Percentiles rank a stretch among this genome's conserved stretches.
phyloP scores from a whole-genome alignment of 35 echinoderm and acorn worm genomes.

The Apostichopus parvimensis region DNA sequence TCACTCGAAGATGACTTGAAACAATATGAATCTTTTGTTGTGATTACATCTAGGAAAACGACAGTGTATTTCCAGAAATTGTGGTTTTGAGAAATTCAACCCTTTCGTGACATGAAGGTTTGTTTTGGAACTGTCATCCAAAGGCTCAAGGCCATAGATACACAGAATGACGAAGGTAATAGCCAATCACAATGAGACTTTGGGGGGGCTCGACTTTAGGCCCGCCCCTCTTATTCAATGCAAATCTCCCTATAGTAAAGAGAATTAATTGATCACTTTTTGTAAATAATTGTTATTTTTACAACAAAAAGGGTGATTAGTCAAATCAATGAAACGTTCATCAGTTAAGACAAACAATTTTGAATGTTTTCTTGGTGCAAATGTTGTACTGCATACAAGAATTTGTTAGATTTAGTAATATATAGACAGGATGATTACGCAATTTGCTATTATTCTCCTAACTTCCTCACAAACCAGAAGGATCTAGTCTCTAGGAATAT shows the following conservation, averaged over 20 bases:
- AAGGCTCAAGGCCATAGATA: slow-evolving; percentile 81
- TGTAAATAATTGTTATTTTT: slow-evolving; percentile 11
- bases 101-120: slow-evolving; percentile 58
- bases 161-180: slow-evolving; percentile 55
- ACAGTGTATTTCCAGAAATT: background rate
- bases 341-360: too few species aligned
- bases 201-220: slow-evolving; percentile 50
- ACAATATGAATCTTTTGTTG: background rate
- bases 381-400: too few species aligned
- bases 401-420: too few species aligned
- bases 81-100: slow-evolving; percentile 34
- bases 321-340: too few species aligned
- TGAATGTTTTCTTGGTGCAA: too few species aligned
- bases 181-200: slow-evolving; percentile 70
- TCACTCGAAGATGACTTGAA: background rate
- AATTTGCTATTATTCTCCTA: slow-evolving; percentile 6
- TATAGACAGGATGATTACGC: slow-evolving; percentile 20
- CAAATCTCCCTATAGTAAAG: slow-evolving; percentile 54
- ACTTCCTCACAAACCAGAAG: slow-evolving; percentile 11
- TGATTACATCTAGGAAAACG: background rate
- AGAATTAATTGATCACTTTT: slow-evolving; percentile 70
- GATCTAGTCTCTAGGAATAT: slow-evolving; percentile 39
- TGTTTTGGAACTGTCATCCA: slow-evolving; percentile 95
- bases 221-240: slow-evolving; percentile 72
- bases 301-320: background rate